Percentiles rank a stretch among this genome's conserved stretches.
Evolutionary conservation across 1,140 invertebrate species (phyloP).

Genomic region (Temnothorax nylanderi): DNA sequence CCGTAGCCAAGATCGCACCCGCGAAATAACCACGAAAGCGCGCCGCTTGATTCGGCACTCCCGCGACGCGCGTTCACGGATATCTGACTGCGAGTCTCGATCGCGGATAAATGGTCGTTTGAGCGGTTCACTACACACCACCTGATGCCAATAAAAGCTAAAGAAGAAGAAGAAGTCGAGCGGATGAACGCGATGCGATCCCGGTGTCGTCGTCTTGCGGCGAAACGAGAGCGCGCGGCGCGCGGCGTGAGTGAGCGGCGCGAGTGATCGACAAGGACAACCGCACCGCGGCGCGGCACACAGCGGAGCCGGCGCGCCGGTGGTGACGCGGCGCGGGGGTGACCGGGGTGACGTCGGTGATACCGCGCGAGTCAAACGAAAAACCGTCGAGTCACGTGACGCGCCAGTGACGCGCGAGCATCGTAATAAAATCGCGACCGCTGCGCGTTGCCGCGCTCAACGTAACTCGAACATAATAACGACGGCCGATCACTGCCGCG

Average conservation of each 20-base stretch:
- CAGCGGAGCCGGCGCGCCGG: too few species aligned
- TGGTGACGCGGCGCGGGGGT: not conserved
- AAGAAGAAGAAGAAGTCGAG: too few species aligned
- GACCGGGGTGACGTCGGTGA: not conserved
- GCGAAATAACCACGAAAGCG: too few species aligned
- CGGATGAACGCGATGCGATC: not conserved
- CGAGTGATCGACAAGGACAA: not conserved
- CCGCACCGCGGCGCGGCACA: not conserved
- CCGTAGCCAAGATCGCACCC: too few species aligned
- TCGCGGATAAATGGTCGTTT: not conserved
- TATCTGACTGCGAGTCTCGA: not conserved
- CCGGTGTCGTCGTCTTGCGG: not conserved
- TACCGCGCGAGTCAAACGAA: not conserved
- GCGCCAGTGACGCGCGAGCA: not conserved
- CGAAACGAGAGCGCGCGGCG: not conserved
- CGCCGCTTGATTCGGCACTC: not conserved
- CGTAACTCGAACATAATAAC: slow-evolving; percentile 5
- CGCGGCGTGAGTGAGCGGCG: too few species aligned
- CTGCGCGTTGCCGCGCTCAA: not conserved
- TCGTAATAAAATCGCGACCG: slow-evolving; percentile 13
- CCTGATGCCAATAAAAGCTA: too few species aligned
- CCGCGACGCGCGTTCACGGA: not conserved
- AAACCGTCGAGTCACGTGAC: not conserved
- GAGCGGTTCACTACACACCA: too few species aligned
- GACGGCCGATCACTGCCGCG: slow-evolving; percentile 15